Percentiles rank a stretch among this genome's conserved stretches.
phyloP scores from a whole-genome alignment of 2,888 invertebrate genomes.

The Hydropsyche betteni region DNA sequence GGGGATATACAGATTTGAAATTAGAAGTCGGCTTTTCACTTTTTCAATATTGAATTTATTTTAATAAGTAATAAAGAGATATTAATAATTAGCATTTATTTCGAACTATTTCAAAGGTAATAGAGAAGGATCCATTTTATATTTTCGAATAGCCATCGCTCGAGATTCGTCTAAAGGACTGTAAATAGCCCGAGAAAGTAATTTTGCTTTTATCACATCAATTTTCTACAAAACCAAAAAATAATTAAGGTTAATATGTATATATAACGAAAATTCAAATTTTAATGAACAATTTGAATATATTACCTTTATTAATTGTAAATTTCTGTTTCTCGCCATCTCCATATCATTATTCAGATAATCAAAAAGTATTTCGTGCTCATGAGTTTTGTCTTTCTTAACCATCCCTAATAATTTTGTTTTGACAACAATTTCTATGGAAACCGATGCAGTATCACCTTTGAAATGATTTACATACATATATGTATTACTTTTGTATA shows the following conservation, averaged over 20 bases:
- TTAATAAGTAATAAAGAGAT: no score
- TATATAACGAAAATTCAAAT: not conserved
- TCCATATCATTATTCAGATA: constrained; percentile 37
- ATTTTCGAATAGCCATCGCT: constrained; percentile 43
- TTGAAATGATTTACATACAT: no score
- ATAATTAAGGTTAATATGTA: not conserved
- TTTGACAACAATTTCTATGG: not conserved
- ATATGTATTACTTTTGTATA: no score
- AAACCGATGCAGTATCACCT: not conserved
- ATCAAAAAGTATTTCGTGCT: constrained; percentile 26
- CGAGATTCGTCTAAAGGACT: constrained; percentile 45
- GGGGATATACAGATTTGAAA: no score
- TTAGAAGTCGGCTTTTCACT: no score
- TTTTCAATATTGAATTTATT: no score
- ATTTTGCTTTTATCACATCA: constrained; percentile 42
- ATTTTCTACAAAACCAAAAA: constrained; percentile 40
- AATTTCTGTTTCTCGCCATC: constrained; percentile 29
- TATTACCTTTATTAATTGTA: constrained; percentile 32
- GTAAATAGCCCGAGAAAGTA: constrained; percentile 48
- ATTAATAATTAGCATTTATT: not conserved
- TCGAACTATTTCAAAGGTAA: constrained; percentile 13
- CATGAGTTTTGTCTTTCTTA: not conserved
- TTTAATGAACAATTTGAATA: not conserved
- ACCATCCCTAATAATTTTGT: not conserved
- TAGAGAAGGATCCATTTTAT: constrained; percentile 49